Conservation (phyloP, 1,140 invertebrate species). For the Drosophila albomicans region DNA sequence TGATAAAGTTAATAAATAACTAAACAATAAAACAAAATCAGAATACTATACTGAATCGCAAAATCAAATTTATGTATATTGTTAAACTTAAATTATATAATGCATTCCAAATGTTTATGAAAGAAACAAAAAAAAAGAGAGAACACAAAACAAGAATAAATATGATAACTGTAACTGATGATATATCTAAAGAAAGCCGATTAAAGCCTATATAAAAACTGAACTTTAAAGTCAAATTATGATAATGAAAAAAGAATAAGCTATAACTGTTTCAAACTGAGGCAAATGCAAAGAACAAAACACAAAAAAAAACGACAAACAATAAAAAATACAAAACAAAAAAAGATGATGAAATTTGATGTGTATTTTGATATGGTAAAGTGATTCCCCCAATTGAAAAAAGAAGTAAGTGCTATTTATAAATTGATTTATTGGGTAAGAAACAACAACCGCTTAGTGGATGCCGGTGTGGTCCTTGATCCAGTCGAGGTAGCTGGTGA, state of each 20-base stretch:
- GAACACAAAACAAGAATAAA: slow-evolving; percentile 4
- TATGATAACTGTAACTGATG: slow-evolving; percentile 27
- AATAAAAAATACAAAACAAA: slow-evolving; percentile 26
- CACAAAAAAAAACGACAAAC: slow-evolving; percentile 39
- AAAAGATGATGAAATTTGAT: neutral
- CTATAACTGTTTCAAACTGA: slow-evolving; percentile 49
- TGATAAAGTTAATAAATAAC: slow-evolving; percentile 62
- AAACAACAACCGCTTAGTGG: slow-evolving; percentile 36
- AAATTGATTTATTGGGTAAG: neutral
- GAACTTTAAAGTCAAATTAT: slow-evolving; percentile 70
- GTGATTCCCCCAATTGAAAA: neutral
- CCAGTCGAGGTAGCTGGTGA: slow-evolving; percentile 86
- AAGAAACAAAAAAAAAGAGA: slow-evolving; percentile 41
- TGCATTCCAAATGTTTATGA: slow-evolving; percentile 79
- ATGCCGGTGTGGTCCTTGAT: slow-evolving; percentile 82
- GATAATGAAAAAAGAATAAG: slow-evolving; percentile 38
- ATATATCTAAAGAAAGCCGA: slow-evolving; percentile 48
- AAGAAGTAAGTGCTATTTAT: neutral
- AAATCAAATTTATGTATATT: slow-evolving; percentile 73
- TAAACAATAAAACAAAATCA: slow-evolving; percentile 35
- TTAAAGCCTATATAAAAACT: slow-evolving; percentile 69
- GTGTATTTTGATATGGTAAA: neutral
- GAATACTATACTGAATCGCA: slow-evolving; percentile 43
- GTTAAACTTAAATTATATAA: slow-evolving; percentile 79
- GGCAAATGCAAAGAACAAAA: slow-evolving; percentile 41